Evolutionary conservation across 2,113 vertebrate species (phyloP), one percentile per base, ranked within the genome.

Genomic region (Acrocephalus arundinaceus): DNA sequence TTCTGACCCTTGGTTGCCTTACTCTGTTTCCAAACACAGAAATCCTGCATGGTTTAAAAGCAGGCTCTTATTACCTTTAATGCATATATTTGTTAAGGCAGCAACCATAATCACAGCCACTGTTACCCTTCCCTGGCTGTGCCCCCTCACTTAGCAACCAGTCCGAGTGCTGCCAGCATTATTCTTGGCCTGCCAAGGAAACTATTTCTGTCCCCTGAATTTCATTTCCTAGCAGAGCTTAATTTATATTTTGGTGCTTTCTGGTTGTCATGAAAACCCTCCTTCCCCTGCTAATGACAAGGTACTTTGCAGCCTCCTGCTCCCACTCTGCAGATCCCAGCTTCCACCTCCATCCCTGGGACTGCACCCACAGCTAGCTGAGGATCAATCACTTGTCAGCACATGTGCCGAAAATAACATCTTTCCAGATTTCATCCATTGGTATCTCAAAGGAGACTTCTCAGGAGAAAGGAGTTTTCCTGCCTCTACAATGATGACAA

Each of bases 121-220:
- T 21, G 5, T 9, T n/a, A 48, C 13, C 65, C 35, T 80, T 55
- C 22, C 52, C 57, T 55, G 23, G 35, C 74, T 91, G 43, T 89
- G 65, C 65, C 76, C 70, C 21, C 61, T 92, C 89, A 59, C 88
- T 87, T 89, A 78, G 86, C 90, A 94, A 94, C 79, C 79, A 28
- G 18, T 10, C 30, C 4, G 1, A 86, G 68, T 2, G 10, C 41
- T 94, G 52, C 65, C 72, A 88, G 79, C 35, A 59, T 86, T 85
- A 89, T 48, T 90, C 73, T 41, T 25, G 16, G 55, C 65, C 85
- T 84, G 55, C 90, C 88, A 86, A 72, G 75, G 76, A 80, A 90
- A 86, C 86, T 81, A 90, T 73, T 95, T 66, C 76, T 87, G 73
- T 55, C 41, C 61, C 79, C 75, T 51, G 21, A 74, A 86, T 93